Evolutionary conservation across 2,888 invertebrate species (phyloP), one percentile per base, ranked within the genome.

Genomic region (Pyrocoelia pectoralis): DNA sequence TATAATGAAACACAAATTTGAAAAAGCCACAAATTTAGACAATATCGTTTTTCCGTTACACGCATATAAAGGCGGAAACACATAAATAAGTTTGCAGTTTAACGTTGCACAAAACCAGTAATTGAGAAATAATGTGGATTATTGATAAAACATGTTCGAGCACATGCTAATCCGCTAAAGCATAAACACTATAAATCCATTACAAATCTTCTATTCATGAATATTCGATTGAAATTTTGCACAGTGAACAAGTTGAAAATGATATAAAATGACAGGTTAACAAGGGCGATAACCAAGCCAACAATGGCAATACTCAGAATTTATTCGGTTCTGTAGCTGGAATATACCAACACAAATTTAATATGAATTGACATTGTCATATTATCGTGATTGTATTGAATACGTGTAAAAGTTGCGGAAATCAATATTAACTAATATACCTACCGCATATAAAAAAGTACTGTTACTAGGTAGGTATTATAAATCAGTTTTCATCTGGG

Each of bases 241-340:
- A 50, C 56, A 62, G 56, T 62, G 61, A 62, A 59, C 61, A 62
- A 66, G 29, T 62, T 41, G 56, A 53, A 54, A 59, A 53, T 66
- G 62, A 66, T 66, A 66, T 61, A 66, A 66, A 66, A 58, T 66
- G 66, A 66, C 66, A 62, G 52, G 66, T 57, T 61, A 65, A 65
- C 65, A 65, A 61, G 65, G 46, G 38, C 65, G 56, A 65, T 65
- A 65, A 65, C 60, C 65, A 59, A 54, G 56, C 48, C 53, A 53
- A 56, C 61, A 65, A 10, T 41, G 53, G 49, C 56, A 54, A 54
- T 65, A 52, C 57, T 61, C 57, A 17, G 61, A 65, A 65, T 65
- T 61, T 57, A 65, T 65, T 55, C 55, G 58, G 17, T 49, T 58
- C 51, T 33, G 55, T 55, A 17, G 46, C 13, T 17, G 17, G 12